Evolutionary conservation across 2,888 invertebrate genomes (phyloP).

Genomic region (Spialia ferax): DNA sequence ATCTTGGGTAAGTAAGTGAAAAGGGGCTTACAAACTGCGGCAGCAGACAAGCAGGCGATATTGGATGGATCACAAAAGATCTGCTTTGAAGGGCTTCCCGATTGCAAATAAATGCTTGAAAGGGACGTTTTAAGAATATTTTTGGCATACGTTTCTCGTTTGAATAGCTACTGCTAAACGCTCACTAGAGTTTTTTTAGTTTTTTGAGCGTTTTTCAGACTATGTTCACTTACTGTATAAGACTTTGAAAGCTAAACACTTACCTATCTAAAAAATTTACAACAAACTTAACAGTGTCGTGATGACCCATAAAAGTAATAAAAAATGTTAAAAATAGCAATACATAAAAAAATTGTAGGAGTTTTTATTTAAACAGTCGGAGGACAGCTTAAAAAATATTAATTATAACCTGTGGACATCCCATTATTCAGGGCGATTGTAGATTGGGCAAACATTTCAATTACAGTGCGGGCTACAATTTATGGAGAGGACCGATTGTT

Average conservation of each 20-base stretch:
- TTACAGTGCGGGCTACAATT: constrained; percentile 31
- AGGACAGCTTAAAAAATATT: background rate
- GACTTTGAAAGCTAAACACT: background rate
- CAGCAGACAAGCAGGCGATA: constrained; percentile 54
- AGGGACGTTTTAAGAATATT: background rate
- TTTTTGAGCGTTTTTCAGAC: background rate
- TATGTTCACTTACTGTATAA: background rate
- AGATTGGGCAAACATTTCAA: constrained; percentile 35
- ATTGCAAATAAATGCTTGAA: constrained; percentile 20
- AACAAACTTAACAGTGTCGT: background rate
- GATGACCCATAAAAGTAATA: too few species aligned
- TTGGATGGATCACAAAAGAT: constrained; percentile 56
- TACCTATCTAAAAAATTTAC: background rate
- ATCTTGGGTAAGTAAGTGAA: too few species aligned
- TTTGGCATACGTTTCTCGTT: background rate
- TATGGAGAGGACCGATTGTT: constrained; percentile 33
- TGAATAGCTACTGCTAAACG: background rate
- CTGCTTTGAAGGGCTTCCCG: constrained; percentile 24
- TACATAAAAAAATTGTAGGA: background rate
- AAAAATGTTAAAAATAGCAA: background rate
- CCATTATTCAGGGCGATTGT: constrained; percentile 34
- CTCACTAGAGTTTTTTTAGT: background rate
- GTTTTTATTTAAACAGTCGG: too few species aligned
- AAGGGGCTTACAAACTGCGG: constrained; percentile 41
- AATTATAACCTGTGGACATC: constrained; percentile 14